Conservation (phyloP, 1,140 invertebrate genomes). For the Tetragonula clypearis region DNA sequence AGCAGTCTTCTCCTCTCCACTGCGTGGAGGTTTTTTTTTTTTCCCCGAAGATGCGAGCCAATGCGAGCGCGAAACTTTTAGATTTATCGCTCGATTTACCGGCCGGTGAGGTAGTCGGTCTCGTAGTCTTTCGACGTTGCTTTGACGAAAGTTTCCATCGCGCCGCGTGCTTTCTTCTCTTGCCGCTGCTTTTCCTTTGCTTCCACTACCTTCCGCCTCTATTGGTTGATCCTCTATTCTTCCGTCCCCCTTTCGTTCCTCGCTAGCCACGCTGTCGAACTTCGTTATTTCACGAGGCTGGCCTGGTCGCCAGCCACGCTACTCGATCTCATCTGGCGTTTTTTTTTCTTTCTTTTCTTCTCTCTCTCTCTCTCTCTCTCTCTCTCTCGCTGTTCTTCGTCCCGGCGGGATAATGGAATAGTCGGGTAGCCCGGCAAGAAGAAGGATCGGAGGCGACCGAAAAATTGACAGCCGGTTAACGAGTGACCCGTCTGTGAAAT, state of each 20-base stretch:
- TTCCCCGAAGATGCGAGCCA: neutral
- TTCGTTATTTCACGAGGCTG: constrained; percentile 35
- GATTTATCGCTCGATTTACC: constrained; percentile 66
- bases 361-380: neutral
- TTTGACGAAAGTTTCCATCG: constrained; percentile 53
- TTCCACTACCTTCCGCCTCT: neutral
- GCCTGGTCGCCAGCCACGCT: neutral
- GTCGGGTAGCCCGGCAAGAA: constrained; percentile 37
- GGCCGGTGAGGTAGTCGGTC: constrained; percentile 5
- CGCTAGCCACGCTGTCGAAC: constrained; percentile 3
- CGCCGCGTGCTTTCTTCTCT: constrained; percentile 36
- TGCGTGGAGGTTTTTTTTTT: constrained; percentile 34
- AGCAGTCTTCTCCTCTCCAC: constrained; percentile 48
- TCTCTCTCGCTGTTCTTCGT: neutral
- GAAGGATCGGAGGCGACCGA: constrained; percentile 28
- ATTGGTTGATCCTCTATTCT: neutral
- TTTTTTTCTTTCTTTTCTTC: neutral
- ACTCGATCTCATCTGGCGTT: constrained; percentile 12
- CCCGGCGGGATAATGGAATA: constrained; percentile 51
- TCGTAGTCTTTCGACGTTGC: constrained; percentile 58
- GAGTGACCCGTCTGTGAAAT: constrained; percentile 23
- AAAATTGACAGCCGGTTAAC: constrained; percentile 57
- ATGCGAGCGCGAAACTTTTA: constrained; percentile 57
- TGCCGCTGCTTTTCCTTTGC: neutral
- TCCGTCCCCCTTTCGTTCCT: neutral